Conservation (phyloP, 2,797 vertebrate species). For the Phrynocephalus guinanensis region DNA sequence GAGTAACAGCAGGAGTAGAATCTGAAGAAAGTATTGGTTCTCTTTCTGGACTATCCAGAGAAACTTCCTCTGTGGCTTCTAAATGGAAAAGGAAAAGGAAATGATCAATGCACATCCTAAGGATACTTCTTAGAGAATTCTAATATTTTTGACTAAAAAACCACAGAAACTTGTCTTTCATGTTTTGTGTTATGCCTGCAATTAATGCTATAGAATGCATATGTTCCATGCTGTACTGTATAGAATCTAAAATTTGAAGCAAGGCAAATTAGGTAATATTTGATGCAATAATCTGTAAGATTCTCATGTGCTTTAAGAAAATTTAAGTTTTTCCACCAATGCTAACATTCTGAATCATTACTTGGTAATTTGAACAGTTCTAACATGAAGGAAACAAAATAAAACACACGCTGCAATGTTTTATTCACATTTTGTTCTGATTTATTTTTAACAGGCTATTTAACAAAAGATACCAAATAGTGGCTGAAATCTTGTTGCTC, state of each 20-base stretch:
- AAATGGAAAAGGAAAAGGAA: conserved; percentile 48
- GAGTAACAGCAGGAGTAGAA: conserved; percentile 91
- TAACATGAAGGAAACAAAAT: neutral
- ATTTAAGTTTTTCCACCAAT: neutral
- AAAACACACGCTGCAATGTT: neutral
- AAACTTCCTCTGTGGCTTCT: conserved; percentile 98
- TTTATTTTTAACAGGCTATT: neutral
- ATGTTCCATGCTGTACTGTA: neutral
- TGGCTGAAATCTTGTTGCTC: too few relatives aligned
- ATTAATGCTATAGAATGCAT: neutral
- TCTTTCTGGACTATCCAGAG: conserved; percentile 93
- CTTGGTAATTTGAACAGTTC: neutral
- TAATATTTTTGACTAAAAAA: neutral
- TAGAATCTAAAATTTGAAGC: neutral
- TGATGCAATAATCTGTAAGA: neutral
- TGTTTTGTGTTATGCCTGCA: neutral
- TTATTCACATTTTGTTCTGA: neutral
- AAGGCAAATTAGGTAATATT: neutral
- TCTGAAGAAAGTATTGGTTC: conserved; percentile 92
- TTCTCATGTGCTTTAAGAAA: neutral
- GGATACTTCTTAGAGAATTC: neutral
- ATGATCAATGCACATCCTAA: neutral
- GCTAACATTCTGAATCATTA: neutral
- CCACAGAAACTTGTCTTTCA: neutral
- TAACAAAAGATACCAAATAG: neutral